Evolutionary conservation across 1,140 invertebrate species (phyloP).

Genomic region (Drosophila pachea): DNA sequence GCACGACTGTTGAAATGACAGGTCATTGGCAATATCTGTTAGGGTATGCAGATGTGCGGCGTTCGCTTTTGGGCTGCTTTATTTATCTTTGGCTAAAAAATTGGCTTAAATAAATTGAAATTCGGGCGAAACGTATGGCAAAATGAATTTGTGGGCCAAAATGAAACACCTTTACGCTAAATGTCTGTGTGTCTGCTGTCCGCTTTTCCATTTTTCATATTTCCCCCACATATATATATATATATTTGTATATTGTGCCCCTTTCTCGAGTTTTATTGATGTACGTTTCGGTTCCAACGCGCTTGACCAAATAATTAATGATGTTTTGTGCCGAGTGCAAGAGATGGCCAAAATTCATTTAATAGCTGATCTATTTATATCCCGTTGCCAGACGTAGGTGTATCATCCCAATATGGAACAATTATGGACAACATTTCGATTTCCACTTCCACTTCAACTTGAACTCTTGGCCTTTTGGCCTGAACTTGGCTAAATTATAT

Average conservation of each 20-base stretch:
- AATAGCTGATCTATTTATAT: conserved; percentile 27
- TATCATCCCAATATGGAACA: neutral
- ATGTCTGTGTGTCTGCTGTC: conserved; percentile 24
- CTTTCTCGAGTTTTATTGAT: conserved; percentile 33
- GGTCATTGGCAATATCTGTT: neutral
- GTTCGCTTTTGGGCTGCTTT: neutral
- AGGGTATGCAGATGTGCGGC: conserved; percentile 20
- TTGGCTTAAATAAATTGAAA: conserved; percentile 28
- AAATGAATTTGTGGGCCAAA: conserved; percentile 50
- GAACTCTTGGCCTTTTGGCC: conserved; percentile 41
- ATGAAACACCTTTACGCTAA: conserved; percentile 67
- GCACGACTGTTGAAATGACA: neutral
- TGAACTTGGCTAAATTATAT: conserved; percentile 12
- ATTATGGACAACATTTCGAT: conserved; percentile 13
- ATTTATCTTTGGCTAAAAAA: conserved; percentile 18
- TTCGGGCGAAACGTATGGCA: conserved; percentile 61
- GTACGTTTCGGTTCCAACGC: conserved; percentile 16
- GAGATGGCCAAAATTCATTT: conserved; percentile 39
- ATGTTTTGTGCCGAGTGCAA: conserved; percentile 49
- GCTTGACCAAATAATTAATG: conserved; percentile 19
- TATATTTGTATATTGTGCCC: neutral
- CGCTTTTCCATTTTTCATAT: conserved; percentile 7
- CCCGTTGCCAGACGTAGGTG: neutral
- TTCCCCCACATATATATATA: neutral
- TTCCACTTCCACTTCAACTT: conserved; percentile 57